Percentiles rank a stretch among this genome's conserved stretches.
These are phyloP conservation scores for Oeneis ivallda DNA, from an alignment of 2,888 invertebrate species.

Conservation along the genomic window DNA sequence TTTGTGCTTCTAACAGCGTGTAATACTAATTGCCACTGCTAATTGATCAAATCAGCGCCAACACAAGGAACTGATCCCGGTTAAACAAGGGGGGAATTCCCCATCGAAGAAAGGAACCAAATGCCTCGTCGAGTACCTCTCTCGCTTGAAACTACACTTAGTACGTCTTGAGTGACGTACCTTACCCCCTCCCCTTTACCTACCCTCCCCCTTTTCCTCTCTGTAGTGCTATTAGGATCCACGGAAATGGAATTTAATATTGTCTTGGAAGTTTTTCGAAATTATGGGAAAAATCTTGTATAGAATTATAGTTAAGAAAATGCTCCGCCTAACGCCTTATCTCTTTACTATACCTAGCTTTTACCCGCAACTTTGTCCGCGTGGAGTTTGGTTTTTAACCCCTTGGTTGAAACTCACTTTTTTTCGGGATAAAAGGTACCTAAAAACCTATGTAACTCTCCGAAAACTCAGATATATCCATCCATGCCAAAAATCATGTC, in stretches of 20 bases:
- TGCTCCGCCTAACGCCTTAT: neutral
- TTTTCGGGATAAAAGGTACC: too few species aligned
- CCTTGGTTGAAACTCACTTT: too few species aligned
- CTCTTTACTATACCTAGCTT: neutral
- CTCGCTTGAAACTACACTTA: constrained; percentile 4
- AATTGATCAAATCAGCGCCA: neutral
- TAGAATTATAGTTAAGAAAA: neutral
- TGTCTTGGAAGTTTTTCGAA: constrained; percentile 3
- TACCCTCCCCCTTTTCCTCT: neutral
- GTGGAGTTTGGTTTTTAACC: too few species aligned
- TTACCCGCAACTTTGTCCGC: too few species aligned
- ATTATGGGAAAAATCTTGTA: neutral
- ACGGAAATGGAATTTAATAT: constrained; percentile 7
- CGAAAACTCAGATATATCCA: too few species aligned
- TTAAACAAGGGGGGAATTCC: neutral
- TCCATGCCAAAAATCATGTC: too few species aligned
- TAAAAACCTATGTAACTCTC: too few species aligned
- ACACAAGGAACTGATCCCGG: neutral
- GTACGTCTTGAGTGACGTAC: constrained; percentile 8
- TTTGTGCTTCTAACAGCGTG: too few species aligned
- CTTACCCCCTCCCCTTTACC: too few species aligned
- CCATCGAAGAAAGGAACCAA: neutral
- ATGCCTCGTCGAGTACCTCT: constrained; percentile 6
- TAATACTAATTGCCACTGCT: neutral
- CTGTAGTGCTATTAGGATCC: constrained; percentile 13